Percentiles rank a stretch among this genome's conserved stretches.
Evolutionary conservation across 2,888 invertebrate genomes (phyloP).

Genomic region (Clostera curtula): DNA sequence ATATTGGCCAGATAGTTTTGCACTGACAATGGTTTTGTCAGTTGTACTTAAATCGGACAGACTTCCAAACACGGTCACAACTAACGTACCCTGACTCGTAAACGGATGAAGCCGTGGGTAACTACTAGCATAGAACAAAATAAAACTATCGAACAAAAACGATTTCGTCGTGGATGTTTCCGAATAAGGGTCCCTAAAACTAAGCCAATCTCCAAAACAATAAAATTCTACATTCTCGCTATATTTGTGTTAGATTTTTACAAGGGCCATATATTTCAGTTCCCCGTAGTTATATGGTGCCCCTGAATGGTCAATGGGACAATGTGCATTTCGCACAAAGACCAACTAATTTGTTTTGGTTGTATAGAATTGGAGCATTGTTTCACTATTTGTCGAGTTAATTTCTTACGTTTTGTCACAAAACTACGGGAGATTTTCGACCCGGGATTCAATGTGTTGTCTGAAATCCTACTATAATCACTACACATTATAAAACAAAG

Average conservation of each 20-base stretch:
- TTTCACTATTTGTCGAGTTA: slow-evolving; percentile 49
- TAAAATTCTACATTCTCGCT: slow-evolving; percentile 18
- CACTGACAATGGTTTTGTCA: too few relatives aligned
- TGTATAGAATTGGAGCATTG: slow-evolving; percentile 49
- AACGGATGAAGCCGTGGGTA: too few relatives aligned
- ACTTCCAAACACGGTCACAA: too few relatives aligned
- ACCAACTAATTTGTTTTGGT: slow-evolving; percentile 69
- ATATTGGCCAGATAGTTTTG: too few relatives aligned
- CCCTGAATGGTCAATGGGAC: slow-evolving; percentile 56
- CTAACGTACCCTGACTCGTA: too few relatives aligned
- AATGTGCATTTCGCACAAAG: slow-evolving; percentile 27
- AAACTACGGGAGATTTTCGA: slow-evolving; percentile 30
- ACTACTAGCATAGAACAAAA: too few relatives aligned
- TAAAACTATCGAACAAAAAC: too few relatives aligned
- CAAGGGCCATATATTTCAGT: slow-evolving; percentile 47
- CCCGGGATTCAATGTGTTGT: slow-evolving; percentile 9
- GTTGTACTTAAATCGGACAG: too few relatives aligned
- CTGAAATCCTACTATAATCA: slow-evolving; percentile 3
- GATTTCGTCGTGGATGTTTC: too few relatives aligned
- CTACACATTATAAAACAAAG: too few relatives aligned
- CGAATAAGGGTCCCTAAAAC: slow-evolving; percentile 11
- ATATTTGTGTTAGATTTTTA: slow-evolving; percentile 45
- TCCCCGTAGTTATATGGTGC: slow-evolving; percentile 44
- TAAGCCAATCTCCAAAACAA: slow-evolving; percentile 12
- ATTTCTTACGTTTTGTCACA: slow-evolving; percentile 28